Evolutionary conservation across 1,140 invertebrate species (phyloP), one percentile per base, ranked within the genome.

Genomic region (Zaprionus nigranus): DNA sequence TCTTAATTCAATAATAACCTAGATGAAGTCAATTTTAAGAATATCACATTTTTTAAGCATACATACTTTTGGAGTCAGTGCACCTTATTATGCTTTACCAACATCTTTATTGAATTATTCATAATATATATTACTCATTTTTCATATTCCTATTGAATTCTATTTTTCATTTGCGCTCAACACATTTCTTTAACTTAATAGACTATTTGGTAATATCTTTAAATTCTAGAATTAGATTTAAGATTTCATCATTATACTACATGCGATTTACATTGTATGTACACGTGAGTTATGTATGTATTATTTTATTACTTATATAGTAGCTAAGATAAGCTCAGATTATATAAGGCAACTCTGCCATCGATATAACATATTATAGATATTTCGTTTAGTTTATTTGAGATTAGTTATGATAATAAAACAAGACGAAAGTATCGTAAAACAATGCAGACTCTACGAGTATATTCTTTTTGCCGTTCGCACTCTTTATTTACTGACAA

Each of bases 1-100:
- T 79, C 17, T 62, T 58, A 28, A 62, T 24, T 58, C 61, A 30
- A 73, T 51, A 51, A 58, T 40, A 80, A 71, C 20, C 58, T 57
- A 83, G 82, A 71, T 70, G 30, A 70, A 78, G 64, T 67, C 26
- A 65, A 74, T 38, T 36, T 28, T 74, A 74, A 61, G 71, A 61
- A 17, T 9, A 28, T 34, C 12, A 26, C 49, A 58, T 13, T 49
- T 71, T n/a, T 56, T n/a, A 64, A 46, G 17, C 46, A 58, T 15
- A 65, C 38, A 11, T 30, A 20, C 24, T 54, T 69, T 71, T 54
- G 51, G 43, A 64, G 38, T 59, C 51, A 46, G 38, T 62, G 69
- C 57, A 59, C 53, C 22, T 15, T 73, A 66, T 72, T 77, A 66
- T 72, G 57, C 68, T 64, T 71, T 71, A 38, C 11, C 11, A 28